A percentile compares a stretch with the other conserved stretches of the same genome.
These are phyloP conservation scores for Xerus inauris DNA, from an alignment of 2,113 vertebrate species.

Conservation along the genomic window DNA sequence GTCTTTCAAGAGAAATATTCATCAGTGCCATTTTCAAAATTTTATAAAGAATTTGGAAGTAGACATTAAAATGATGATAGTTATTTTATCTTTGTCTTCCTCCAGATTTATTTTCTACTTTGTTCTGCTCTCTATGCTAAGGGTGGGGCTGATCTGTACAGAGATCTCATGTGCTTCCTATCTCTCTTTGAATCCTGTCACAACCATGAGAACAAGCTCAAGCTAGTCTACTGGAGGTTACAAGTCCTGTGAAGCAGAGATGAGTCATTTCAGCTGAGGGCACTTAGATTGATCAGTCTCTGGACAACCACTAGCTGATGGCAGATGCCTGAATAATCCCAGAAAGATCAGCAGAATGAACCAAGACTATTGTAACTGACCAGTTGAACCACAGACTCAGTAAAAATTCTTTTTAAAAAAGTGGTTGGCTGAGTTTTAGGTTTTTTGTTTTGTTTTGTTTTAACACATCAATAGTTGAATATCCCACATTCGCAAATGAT, in stretches of 20 bases:
- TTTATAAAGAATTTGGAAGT: constrained; percentile 18
- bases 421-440: not conserved
- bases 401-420: not conserved
- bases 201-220: not conserved
- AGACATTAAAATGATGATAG: not conserved
- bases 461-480: not conserved
- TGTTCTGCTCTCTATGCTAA: not conserved
- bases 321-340: not conserved
- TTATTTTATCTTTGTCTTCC: constrained; percentile 3
- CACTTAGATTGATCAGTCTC: not conserved
- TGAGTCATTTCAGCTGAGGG: not conserved
- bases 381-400: not conserved
- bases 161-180: not conserved
- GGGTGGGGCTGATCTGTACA: not conserved
- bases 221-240: not conserved
- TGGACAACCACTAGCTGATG: not conserved
- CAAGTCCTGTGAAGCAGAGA: not conserved
- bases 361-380: not conserved
- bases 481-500: not conserved
- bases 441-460: not conserved
- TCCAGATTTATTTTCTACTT: not conserved
- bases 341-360: not conserved
- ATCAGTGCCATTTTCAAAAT: not conserved
- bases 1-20: constrained; percentile 12
- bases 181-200: not conserved